Conservation (phyloP, 1,140 invertebrate species). For the Aphelenchoides fujianensis region DNA sequence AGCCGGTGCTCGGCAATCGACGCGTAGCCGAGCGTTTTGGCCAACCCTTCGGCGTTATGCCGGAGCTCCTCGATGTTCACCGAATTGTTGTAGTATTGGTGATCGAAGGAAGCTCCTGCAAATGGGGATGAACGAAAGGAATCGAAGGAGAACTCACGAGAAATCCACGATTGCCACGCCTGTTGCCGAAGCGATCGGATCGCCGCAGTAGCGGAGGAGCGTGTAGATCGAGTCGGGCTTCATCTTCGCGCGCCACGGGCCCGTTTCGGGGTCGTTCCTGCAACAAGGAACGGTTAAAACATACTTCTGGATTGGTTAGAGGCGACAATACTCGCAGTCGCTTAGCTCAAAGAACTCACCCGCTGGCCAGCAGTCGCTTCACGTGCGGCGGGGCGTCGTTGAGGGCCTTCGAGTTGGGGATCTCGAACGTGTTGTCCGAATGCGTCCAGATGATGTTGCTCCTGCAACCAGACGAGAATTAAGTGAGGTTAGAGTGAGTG, state of each 20-base stretch:
- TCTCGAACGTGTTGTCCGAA: slow-evolving; percentile 46
- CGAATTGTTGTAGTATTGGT: slow-evolving; percentile 59
- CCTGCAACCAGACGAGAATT: too few species aligned
- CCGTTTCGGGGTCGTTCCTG: slow-evolving; percentile 48
- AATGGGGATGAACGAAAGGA: too few species aligned
- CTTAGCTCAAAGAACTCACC: too few species aligned
- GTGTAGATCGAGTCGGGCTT: slow-evolving; percentile 47
- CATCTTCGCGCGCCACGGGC: slow-evolving; percentile 55
- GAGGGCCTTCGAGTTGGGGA: slow-evolving; percentile 27
- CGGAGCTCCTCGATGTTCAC: slow-evolving; percentile 59
- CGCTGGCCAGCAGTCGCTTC: slow-evolving; percentile 44
- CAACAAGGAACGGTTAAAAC: too few species aligned
- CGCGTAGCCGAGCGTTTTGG: slow-evolving; percentile 56
- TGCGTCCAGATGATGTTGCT: slow-evolving; percentile 55
- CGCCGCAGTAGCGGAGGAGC: slow-evolving; percentile 56
- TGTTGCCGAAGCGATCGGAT: slow-evolving; percentile 42
- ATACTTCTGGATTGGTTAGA: too few species aligned
- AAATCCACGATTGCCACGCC: slow-evolving; percentile 32
- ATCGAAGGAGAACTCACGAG: too few species aligned
- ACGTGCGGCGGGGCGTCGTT: slow-evolving; percentile 58
- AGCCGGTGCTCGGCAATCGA: slow-evolving; percentile 57
- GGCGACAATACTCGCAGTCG: too few species aligned
- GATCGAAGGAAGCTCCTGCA: slow-evolving; percentile 53
- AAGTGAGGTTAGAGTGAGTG: slow-evolving; percentile 21
- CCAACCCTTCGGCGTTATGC: slow-evolving; percentile 58